Evolutionary conservation across 1,140 invertebrate genomes (phyloP).

Genomic region (Achroia grisella): DNA sequence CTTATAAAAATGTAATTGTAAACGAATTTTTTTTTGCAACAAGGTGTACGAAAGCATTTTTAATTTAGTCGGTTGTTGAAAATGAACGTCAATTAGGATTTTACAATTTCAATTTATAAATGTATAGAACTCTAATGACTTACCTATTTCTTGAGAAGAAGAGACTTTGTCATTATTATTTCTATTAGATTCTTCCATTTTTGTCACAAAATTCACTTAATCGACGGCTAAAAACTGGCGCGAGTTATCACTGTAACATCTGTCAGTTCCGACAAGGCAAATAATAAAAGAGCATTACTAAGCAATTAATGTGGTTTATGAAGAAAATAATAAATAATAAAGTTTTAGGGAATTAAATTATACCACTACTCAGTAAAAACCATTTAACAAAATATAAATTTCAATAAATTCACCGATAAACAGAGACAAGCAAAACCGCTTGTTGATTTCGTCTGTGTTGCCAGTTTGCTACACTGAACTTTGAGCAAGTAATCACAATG

Average conservation of each 20-base stretch:
- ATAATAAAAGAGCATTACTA: slow-evolving; percentile 27
- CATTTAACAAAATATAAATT: no score
- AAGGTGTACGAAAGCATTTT: background rate
- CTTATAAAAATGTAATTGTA: no score
- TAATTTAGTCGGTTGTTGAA: slow-evolving; percentile 28
- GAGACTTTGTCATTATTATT: slow-evolving; percentile 21
- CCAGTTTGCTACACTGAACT: no score
- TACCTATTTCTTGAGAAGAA: slow-evolving; percentile 16
- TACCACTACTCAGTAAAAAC: no score
- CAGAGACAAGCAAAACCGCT: slow-evolving; percentile 44
- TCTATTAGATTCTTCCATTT: slow-evolving; percentile 40
- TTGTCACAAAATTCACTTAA: slow-evolving; percentile 16
- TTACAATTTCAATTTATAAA: background rate
- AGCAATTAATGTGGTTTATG: slow-evolving; percentile 6
- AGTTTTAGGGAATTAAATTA: no score
- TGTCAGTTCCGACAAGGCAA: slow-evolving; percentile 45
- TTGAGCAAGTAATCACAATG: no score
- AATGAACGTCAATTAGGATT: slow-evolving; percentile 20
- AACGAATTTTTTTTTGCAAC: background rate
- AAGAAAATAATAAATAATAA: slow-evolving; percentile 3
- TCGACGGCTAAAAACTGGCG: slow-evolving; percentile 44
- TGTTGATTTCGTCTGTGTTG: slow-evolving; percentile 57
- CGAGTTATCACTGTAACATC: slow-evolving; percentile 49
- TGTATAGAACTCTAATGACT: background rate
- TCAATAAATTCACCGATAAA: slow-evolving; percentile 16